Base-by-base conservation (phyloP, 2,113 vertebrate species). In the Rhinolophus sinicus region DNA sequence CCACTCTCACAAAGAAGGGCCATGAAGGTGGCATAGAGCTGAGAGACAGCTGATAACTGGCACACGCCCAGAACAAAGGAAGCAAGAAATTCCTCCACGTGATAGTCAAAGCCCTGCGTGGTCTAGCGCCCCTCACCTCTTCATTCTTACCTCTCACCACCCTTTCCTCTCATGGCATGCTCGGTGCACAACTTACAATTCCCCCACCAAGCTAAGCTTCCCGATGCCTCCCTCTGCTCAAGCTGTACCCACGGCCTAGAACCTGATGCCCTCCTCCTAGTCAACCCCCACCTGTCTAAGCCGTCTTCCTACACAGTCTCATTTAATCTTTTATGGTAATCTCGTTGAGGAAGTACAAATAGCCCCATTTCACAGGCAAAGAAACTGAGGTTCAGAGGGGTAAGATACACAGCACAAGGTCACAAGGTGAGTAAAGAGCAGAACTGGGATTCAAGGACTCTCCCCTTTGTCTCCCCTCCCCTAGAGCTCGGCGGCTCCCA, bases 381-480 rank as follows among this genome's bases (percentile, higher is more conserved):
- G 18, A 72, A 21, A 30, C 76, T 13, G 58, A 82, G 67, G 22
- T 16, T 56, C 60, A 38, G 10, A 69, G 44, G 18, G 30, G 8
- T 33, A 3, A 56, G 38, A 58, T 28, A 35, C 47, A 5, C 2
- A 1, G 38, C 28, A 26, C 69, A 35, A 47, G 38, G 58, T 65
- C 24, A 4, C 67, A 50, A 50, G 47, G 47, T 50, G 47, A 50
- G 47, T 50, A 50, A 50, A 50, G 47, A 50, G 24, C 16, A 22
- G 22, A 26, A 64, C 62, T 3, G 26, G 89, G 54, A 52, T 52
- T 33, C 54, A 44, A 70, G 13, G 2, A 1, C 24, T 9, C 0
- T 30, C n/a, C 64, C 12, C 6, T 10, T 0, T 18, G 16, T 35
- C 11, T 11, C 1, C 21, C 14, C 35, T 5, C 15, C 16, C 24